Conservation (phyloP, 1,140 invertebrate genomes). For the Ostrea denselamellosa region DNA sequence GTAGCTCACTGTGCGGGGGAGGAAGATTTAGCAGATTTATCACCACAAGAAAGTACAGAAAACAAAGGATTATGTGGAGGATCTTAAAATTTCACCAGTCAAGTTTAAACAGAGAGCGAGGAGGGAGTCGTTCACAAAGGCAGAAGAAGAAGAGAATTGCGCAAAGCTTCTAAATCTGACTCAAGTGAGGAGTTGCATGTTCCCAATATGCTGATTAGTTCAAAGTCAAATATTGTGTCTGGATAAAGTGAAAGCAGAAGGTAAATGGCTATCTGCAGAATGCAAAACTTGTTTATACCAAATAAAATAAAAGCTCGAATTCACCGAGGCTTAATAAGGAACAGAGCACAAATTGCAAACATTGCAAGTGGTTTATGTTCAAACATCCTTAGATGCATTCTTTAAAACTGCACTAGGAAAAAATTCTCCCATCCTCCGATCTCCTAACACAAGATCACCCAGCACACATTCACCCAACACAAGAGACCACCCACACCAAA, state of each 20-base stretch:
- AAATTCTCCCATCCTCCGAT: not conserved
- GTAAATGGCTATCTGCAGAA: constrained; percentile 61
- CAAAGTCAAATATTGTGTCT: constrained; percentile 60
- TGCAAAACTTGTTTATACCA: constrained; percentile 65
- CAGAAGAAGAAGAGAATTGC: constrained; percentile 48
- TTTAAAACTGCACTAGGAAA: constrained; percentile 40
- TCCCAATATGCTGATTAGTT: constrained; percentile 50
- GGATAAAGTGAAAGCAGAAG: constrained; percentile 65
- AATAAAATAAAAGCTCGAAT: constrained; percentile 63
- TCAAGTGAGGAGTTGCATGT: constrained; percentile 45
- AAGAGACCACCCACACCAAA: constrained; percentile 48
- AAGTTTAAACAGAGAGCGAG: constrained; percentile 5
- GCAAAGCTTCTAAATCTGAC: constrained; percentile 26
- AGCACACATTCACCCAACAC: constrained; percentile 47
- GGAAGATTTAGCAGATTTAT: not conserved
- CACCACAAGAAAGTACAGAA: not conserved
- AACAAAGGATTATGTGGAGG: constrained; percentile 25
- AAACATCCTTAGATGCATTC: constrained; percentile 59
- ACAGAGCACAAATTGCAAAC: constrained; percentile 44
- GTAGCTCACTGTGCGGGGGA: not conserved
- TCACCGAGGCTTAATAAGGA: constrained; percentile 57
- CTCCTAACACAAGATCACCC: constrained; percentile 45
- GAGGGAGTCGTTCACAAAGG: constrained; percentile 10
- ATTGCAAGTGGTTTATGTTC: constrained; percentile 57
- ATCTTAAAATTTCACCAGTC: not conserved